Base-by-base conservation (phyloP, 2,888 invertebrate species). In the Eilema depressum region DNA sequence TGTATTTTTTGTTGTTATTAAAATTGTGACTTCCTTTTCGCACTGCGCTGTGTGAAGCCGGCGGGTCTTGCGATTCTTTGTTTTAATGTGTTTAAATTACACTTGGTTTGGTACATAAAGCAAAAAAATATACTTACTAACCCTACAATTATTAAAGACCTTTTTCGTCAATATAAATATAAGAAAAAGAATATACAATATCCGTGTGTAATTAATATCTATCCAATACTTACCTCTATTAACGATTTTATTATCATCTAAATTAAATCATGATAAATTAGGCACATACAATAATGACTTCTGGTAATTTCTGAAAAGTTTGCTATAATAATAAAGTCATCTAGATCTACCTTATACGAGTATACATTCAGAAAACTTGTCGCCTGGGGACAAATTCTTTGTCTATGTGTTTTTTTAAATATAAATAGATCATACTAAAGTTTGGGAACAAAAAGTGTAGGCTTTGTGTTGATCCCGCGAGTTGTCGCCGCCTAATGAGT, bases 401-500 rank as follows among this genome's bases (percentile, higher is more conserved):
- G 17, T 57, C 33, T 17, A 14, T 25, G 17, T 23, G 33, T 57
- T 30, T 14, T 10, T 26, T 26, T n/a, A 66, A 7, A 66, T 60
- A 66, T n/a, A 37, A 41, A 66, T 59, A 64, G 14, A 47, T 63
- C 63, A 69, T 59, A 20, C 23, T 33, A n/a, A 61, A 62, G 53
- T 30, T 26, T 53, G 30, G 2, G 23, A 47, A 67, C 23, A 61
- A 69, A 53, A 69, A 64, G 61, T 56, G 68, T 47, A 47, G 85
- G 64, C 25, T 65, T 68, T 30, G 83, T 86, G 37, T 84, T 85
- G 88, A 91, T 88, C 88, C 88, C 87, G 83, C 82, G 88, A 70
- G 88, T 88, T 87, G 74, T 81, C 84, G 82, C 72, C 84, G 80
- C 83, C 86, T 92, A 91, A 93, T 92, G 91, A 92, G 90, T 90